Evolutionary conservation across 1,140 invertebrate genomes (phyloP).

Genomic region (Rhagoletis zephyria): DNA sequence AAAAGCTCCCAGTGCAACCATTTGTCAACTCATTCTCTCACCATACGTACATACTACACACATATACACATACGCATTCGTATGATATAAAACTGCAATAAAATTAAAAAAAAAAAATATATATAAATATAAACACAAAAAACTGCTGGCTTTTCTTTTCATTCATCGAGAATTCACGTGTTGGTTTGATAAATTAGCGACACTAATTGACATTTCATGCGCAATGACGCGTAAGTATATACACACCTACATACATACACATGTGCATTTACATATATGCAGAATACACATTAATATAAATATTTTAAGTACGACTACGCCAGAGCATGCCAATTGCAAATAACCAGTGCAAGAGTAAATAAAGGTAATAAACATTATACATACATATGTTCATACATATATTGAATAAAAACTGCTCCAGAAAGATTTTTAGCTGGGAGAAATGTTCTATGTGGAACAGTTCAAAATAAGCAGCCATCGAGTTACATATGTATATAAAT

Average conservation of each 20-base stretch:
- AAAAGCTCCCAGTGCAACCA: neutral
- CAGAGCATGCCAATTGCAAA: too few relatives aligned
- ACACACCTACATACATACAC: neutral
- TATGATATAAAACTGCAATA: neutral
- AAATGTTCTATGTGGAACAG: too few relatives aligned
- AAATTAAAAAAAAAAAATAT: neutral
- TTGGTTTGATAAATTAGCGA: conserved; percentile 11
- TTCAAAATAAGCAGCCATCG: too few relatives aligned
- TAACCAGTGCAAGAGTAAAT: too few relatives aligned
- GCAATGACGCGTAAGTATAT: neutral
- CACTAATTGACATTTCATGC: neutral
- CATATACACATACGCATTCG: neutral
- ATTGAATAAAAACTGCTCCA: too few relatives aligned
- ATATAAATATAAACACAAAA: neutral
- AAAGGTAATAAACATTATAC: too few relatives aligned
- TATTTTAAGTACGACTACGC: too few relatives aligned
- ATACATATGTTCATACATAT: too few relatives aligned
- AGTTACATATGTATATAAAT: too few relatives aligned
- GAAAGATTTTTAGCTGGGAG: too few relatives aligned
- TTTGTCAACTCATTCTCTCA: too few relatives aligned
- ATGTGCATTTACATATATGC: too few relatives aligned
- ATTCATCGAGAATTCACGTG: neutral
- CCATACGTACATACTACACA: neutral
- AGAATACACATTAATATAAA: neutral
- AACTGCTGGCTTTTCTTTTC: neutral